Evolutionary conservation across 2,888 invertebrate genomes (phyloP), one percentile per base, ranked within the genome.

Genomic region (Acrobeloides nanus): DNA sequence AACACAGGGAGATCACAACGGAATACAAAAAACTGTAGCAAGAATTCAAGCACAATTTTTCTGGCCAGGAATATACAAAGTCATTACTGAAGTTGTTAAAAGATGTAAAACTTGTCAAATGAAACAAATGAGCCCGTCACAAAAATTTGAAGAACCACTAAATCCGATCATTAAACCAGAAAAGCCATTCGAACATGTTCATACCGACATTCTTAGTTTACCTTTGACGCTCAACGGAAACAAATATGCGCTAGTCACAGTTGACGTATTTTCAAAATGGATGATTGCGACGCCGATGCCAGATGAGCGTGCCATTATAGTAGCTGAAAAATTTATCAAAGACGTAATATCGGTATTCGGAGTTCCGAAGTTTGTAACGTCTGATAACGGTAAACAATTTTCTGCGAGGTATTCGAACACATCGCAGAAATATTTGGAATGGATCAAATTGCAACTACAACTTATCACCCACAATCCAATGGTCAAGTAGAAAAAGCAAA

Each of bases 391-490:
- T 10, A 35, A 15, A 35, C 35, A 35, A n/a, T 15, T 35, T 8
- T 17, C 15, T 7, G 35, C 10, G n/a, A 7, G 8, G 35, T 15
- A n/a, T 10, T 35, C 10, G 8, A 35, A 35, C 8, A 35, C 8
- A 15, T 35, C 15, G 7, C 10, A 8, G 8, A n/a, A 7, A 15
- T 35, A 15, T 35, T 35, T 20, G 15, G 15, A 35, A 17, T 35
- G 15, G 8, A n/a, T 10, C 35, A 35, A 15, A 35, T 17, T 8
- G 18, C 35, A 20, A 35, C 35, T 8, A 35, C 35, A 15, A 15
- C 35, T 20, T 35, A 35, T n/a, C 7, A 35, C 35, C 35, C 35
- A 17, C 35, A 35, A 20, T 35, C 35, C 15, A 35, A 35, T n/a
- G 35, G 35, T 8, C 8, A 10, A 8, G n/a, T 35, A 15, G 35